These are phyloP conservation scores for Machimus atricapillus DNA, from an alignment of 2,888 invertebrate species.

Conservation along the genomic window DNA sequence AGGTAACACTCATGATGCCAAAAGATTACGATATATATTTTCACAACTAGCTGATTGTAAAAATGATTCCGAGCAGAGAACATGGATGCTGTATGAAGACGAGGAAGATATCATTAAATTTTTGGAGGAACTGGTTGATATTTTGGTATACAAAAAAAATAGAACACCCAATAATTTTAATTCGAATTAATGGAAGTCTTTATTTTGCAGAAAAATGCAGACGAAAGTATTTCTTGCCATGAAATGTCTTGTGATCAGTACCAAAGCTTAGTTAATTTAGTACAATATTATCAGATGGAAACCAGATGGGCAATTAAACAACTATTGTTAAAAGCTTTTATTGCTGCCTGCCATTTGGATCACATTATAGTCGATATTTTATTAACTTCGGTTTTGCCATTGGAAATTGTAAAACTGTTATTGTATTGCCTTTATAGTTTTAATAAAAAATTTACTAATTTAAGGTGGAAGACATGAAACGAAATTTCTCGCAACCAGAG, in stretches of 20 bases:
- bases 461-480: slow-evolving; percentile 74
- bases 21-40: slow-evolving; percentile 82
- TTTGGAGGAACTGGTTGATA: slow-evolving; percentile 80
- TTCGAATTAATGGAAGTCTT: background rate
- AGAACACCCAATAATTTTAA: background rate
- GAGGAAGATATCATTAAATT: slow-evolving; percentile 87
- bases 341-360: slow-evolving; percentile 86
- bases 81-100: slow-evolving; percentile 95
- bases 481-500: slow-evolving; percentile 78
- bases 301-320: slow-evolving; percentile 85
- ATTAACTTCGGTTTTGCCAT: slow-evolving; percentile 85
- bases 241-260: slow-evolving; percentile 85
- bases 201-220: slow-evolving; percentile 82
- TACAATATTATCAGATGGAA: slow-evolving; percentile 97
- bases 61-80: slow-evolving; percentile 93
- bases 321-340: slow-evolving; percentile 83
- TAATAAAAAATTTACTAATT: slow-evolving; percentile 47
- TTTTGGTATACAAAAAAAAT: slow-evolving; percentile 69
- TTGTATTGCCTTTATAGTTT: background rate
- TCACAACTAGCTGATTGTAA: slow-evolving; percentile 86
- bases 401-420: slow-evolving; percentile 79
- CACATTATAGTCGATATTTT: slow-evolving; percentile 81
- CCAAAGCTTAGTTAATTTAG: slow-evolving; percentile 81
- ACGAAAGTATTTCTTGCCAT: slow-evolving; percentile 84
- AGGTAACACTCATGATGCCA: slow-evolving; percentile 80